Evolutionary conservation across 2,888 invertebrate species (phyloP).

Genomic region (Dryococelus australis): DNA sequence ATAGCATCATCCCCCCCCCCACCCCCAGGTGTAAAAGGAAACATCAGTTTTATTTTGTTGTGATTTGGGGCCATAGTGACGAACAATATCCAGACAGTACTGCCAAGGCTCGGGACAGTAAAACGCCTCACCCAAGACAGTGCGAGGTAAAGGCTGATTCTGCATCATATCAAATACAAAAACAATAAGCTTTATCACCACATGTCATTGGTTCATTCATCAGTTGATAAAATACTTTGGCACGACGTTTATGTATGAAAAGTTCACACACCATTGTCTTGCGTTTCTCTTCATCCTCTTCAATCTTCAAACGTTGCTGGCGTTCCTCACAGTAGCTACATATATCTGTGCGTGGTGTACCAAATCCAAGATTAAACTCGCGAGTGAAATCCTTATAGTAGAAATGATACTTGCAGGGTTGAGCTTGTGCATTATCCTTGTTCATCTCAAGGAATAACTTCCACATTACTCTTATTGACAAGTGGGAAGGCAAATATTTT

Average conservation of each 20-base stretch:
- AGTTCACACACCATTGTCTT: conserved; percentile 30
- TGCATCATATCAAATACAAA: conserved; percentile 29
- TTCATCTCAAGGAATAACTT: conserved; percentile 1
- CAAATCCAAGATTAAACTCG: conserved; percentile 27
- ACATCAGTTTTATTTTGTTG: conserved; percentile 24
- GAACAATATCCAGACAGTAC: conserved; percentile 21
- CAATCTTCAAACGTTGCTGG: conserved; percentile 16
- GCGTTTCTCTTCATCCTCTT: conserved; percentile 1
- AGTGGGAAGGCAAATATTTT: background rate
- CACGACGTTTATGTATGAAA: conserved; percentile 21
- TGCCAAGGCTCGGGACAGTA: conserved; percentile 25
- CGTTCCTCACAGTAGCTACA: conserved; percentile 33
- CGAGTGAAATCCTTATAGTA: conserved; percentile 23
- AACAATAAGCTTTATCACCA: conserved; percentile 20
- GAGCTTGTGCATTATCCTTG: conserved; percentile 7
- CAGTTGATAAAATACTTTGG: conserved; percentile 26
- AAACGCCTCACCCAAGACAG: conserved; percentile 25
- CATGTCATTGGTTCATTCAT: background rate
- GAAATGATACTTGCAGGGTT: conserved; percentile 13
- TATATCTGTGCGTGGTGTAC: conserved; percentile 27
- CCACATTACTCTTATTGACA: conserved; percentile 27
- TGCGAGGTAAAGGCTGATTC: conserved; percentile 28
- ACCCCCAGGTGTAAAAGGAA: conserved; percentile 19
- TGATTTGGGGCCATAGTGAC: conserved; percentile 18
- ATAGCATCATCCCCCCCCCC: background rate